Evolutionary conservation across 2,888 invertebrate species (phyloP), one percentile per base, ranked within the genome.

Genomic region (Ormyrus thymus): DNA sequence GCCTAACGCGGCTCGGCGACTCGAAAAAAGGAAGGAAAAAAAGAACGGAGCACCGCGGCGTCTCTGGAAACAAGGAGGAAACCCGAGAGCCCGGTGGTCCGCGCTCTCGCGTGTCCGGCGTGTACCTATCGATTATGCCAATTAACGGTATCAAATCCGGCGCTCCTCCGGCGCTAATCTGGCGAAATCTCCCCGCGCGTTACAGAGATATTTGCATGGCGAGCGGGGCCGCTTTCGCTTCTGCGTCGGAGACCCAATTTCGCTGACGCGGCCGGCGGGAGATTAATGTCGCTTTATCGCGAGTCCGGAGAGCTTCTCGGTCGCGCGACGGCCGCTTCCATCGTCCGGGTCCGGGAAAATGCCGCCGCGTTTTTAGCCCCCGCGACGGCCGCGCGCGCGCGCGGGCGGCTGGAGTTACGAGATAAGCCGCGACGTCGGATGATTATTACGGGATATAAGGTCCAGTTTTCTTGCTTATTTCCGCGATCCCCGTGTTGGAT

Each of bases 41-140:
- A 29, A 53, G 29, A 51, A 11, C 11, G 15, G 11, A 66, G 6
- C n/a, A n/a, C n/a, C n/a, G 13, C 53, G 15, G 13, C 51, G 53
- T 29, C 51, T 43, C 29, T 29, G 7, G 10, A 58, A 58, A 43
- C 29, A 58, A 15, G 15, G 43, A 51, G 53, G 11, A 66, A 5
- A 66, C 43, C 6, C 66, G 51, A 66, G 11, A 15, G 15, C 50
- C 51, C 29, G 66, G 66, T 66, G 66, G 66, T 66, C 66, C 53
- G 9, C 1, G 51, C 10, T 9, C 13, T 45, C 29, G 29, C 29
- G 29, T 29, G 29, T 29, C 29, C 29, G 43, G 51, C 65, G 9
- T 11, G 66, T 43, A 45, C 11, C 10, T 10, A 53, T 66, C 66
- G 66, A 48, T 48, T 66, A 66, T 66, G 66, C 66, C 66, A 66